These are phyloP conservation scores for Lateolabrax maculatus DNA, from an alignment of 2,797 vertebrate species.

Conservation along the genomic window DNA sequence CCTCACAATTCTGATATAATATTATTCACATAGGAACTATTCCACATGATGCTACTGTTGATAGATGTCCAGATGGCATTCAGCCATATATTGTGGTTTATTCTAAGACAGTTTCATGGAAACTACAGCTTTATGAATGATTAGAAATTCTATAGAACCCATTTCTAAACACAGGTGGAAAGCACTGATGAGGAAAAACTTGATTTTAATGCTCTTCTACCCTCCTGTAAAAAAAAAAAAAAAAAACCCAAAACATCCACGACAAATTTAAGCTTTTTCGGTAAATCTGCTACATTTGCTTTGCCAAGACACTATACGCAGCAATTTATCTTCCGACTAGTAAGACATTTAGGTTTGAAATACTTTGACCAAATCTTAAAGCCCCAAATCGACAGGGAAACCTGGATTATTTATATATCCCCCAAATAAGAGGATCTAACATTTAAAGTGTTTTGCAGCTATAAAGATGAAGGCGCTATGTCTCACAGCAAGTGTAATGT, in stretches of 20 bases:
- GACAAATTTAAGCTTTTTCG: constrained; percentile 7
- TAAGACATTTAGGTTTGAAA: constrained; percentile 61
- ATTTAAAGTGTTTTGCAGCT: constrained; percentile 39
- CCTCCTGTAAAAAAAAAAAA: not conserved
- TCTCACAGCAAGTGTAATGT: constrained; percentile 30
- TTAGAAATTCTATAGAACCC: constrained; percentile 56
- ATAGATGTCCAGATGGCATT: constrained; percentile 36
- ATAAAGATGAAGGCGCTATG: constrained; percentile 11
- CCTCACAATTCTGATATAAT: constrained; percentile 53
- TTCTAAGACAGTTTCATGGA: constrained; percentile 84
- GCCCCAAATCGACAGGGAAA: constrained; percentile 7
- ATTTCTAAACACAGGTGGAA: constrained; percentile 56
- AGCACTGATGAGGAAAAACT: constrained; percentile 19
- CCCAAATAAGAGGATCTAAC: constrained; percentile 21
- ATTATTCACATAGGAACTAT: constrained; percentile 48
- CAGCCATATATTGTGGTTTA: constrained; percentile 50
- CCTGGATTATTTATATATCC: not conserved
- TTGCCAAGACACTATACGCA: constrained; percentile 12
- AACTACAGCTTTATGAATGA: constrained; percentile 81
- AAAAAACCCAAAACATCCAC: too few relatives aligned
- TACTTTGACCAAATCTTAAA: constrained; percentile 27
- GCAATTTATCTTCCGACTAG: not conserved
- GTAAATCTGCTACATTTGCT: constrained; percentile 61
- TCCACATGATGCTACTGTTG: constrained; percentile 38
- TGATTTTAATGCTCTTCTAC: constrained; percentile 12